Conservation (phyloP, 2,888 invertebrate genomes). For the Ophioninae sp. region DNA sequence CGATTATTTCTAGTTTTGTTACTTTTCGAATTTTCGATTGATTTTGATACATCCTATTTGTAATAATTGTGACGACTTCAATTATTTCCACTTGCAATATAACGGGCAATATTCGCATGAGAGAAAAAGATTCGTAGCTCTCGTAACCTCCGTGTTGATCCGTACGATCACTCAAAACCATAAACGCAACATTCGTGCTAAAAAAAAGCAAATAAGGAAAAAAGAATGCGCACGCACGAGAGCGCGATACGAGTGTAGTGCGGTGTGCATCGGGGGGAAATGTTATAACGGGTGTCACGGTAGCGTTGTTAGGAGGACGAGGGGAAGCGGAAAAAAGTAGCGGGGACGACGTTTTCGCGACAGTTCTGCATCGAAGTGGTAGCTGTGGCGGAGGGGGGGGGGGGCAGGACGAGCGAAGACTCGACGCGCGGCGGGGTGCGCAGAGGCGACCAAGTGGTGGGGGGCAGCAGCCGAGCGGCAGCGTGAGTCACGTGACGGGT, state of each 20-base stretch:
- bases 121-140: too few species aligned
- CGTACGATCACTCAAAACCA: neutral
- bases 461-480: constrained; percentile 68
- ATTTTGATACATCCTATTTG: too few species aligned
- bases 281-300: constrained; percentile 42
- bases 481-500: constrained; percentile 69
- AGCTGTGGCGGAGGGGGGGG: neutral
- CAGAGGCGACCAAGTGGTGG: constrained; percentile 69
- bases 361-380: neutral
- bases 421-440: constrained; percentile 25
- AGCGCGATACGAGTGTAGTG: constrained; percentile 8
- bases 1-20: too few species aligned
- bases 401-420: constrained; percentile 36
- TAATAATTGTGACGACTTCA: neutral
- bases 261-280: constrained; percentile 25
- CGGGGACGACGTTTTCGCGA: constrained; percentile 18
- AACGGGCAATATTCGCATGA: too few species aligned
- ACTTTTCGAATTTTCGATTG: too few species aligned
- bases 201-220: neutral
- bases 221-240: neutral
- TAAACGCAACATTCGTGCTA: neutral
- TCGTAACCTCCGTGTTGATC: neutral
- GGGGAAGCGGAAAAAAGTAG: constrained; percentile 1
- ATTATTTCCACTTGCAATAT: too few species aligned
- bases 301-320: constrained; percentile 13